These are phyloP conservation scores for Abscondita cerata DNA, from an alignment of 2,888 invertebrate species.

Conservation along the genomic window DNA sequence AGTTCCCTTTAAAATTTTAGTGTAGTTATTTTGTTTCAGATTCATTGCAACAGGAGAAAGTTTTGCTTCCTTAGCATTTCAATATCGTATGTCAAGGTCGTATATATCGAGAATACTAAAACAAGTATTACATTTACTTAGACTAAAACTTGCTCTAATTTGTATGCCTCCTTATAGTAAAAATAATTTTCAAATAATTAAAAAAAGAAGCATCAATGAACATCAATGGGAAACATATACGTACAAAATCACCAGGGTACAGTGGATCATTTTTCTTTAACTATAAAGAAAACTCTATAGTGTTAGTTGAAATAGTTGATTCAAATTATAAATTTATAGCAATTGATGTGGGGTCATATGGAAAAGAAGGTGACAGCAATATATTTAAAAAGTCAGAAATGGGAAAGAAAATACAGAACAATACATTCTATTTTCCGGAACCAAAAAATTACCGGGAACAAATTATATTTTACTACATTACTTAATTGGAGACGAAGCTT, in stretches of 20 bases:
- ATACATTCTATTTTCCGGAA: neutral
- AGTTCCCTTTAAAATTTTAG: too few species aligned
- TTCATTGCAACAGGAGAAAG: neutral
- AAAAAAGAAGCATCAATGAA: too few species aligned
- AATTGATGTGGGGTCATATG: slow-evolving; percentile 5
- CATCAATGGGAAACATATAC: slow-evolving; percentile 12
- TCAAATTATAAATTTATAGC: slow-evolving; percentile 2
- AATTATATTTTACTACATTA: neutral
- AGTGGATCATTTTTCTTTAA: slow-evolving; percentile 1
- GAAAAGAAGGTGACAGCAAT: slow-evolving; percentile 1
- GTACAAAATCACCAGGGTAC: neutral
- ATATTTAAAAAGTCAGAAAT: slow-evolving; percentile 3
- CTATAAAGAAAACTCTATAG: slow-evolving; percentile 3
- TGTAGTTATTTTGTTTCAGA: too few species aligned
- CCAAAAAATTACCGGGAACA: neutral
- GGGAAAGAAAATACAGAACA: slow-evolving; percentile 3
- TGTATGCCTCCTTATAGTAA: too few species aligned
- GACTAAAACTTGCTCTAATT: too few species aligned
- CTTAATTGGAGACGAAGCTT: slow-evolving; percentile 9
- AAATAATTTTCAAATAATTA: too few species aligned
- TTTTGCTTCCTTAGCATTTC: neutral
- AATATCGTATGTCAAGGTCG: too few species aligned
- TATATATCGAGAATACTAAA: neutral
- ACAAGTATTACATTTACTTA: too few species aligned
- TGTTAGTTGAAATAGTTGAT: neutral